Conservation (phyloP, 92 coral and sea anemone species). For the Montipora capitata region DNA sequence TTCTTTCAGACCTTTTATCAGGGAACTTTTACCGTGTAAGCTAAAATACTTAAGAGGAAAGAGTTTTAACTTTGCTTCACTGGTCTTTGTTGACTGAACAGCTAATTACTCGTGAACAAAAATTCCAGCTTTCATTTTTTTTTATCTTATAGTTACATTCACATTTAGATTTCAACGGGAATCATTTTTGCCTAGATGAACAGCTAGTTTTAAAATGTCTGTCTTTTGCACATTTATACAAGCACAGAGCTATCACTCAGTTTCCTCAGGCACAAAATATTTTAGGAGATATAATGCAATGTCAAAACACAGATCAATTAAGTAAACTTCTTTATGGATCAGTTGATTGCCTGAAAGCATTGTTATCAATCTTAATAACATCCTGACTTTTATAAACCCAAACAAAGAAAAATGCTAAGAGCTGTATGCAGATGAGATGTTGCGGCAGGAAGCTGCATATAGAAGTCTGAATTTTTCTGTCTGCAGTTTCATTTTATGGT, state of each 20-base stretch:
- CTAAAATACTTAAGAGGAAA: no score
- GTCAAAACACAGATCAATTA: neutral
- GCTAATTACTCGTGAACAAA: neutral
- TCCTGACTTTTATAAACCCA: constrained; percentile 3
- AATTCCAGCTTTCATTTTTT: neutral
- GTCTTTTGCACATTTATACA: neutral
- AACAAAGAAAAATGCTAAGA: constrained; percentile 14
- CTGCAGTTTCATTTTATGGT: constrained; percentile 13
- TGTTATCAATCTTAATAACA: neutral
- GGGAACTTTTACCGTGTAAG: no score
- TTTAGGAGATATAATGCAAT: neutral
- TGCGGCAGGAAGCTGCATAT: constrained; percentile 12
- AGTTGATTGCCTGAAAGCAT: neutral
- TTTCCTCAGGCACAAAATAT: neutral
- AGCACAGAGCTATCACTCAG: neutral
- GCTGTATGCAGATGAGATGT: constrained; percentile 37
- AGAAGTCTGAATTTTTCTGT: neutral
- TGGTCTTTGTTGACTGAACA: neutral
- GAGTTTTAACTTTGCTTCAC: neutral
- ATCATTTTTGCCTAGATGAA: neutral
- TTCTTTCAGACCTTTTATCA: no score
- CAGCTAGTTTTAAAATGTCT: constrained; percentile 8
- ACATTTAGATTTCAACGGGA: neutral
- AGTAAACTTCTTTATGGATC: neutral
- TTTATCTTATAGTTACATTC: no score